phyloP scores from a whole-genome alignment of 2,113 vertebrate genomes.

The Oenanthe melanoleuca region DNA sequence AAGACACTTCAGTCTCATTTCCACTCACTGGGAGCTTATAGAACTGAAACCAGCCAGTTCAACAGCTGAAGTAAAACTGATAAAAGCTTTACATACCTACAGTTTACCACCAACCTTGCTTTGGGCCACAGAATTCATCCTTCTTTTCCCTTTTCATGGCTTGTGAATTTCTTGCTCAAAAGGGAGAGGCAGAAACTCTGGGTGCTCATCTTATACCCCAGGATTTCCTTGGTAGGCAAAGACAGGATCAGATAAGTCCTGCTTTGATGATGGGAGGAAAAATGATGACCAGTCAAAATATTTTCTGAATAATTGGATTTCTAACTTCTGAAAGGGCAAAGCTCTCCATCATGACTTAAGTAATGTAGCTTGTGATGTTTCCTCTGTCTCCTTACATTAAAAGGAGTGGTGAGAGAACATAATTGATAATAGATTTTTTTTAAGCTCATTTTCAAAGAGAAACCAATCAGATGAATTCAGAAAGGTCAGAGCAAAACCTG shows the following conservation, averaged over 20 bases:
- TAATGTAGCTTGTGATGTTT: neutral
- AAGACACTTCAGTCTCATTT: neutral
- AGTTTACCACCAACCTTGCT: neutral
- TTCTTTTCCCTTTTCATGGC: neutral
- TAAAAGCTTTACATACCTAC: neutral
- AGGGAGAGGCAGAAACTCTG: neutral
- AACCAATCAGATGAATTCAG: neutral
- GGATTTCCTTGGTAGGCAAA: neutral
- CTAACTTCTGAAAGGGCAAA: neutral
- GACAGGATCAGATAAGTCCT: neutral
- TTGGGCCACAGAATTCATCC: neutral
- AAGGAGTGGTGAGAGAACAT: neutral
- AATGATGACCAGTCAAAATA: neutral
- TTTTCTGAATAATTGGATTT: neutral
- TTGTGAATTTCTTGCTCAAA: neutral
- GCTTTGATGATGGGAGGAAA: neutral
- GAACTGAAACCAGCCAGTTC: neutral
- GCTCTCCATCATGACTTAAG: neutral
- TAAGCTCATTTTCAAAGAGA: neutral
- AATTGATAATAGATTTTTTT: neutral
- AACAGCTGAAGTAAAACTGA: neutral
- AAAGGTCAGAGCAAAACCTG: neutral
- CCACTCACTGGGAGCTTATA: neutral
- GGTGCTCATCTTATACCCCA: neutral
- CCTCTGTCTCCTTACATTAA: neutral